A percentile compares a stretch with the other conserved stretches of the same genome.
Evolutionary conservation across 2,888 invertebrate species (phyloP).

Genomic region (Athrips mouffetella): DNA sequence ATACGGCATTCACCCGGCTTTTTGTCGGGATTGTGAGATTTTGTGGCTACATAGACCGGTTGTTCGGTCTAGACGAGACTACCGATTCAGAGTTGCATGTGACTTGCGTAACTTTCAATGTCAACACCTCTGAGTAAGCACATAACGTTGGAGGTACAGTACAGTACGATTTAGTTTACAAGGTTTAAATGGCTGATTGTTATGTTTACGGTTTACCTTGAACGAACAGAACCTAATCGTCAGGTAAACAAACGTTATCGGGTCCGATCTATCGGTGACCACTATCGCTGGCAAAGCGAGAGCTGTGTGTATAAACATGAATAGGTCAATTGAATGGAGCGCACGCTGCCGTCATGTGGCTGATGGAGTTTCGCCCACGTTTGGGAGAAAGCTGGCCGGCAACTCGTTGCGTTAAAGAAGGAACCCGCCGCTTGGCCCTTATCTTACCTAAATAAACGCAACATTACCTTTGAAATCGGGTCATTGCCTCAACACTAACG

Average conservation of each 20-base stretch:
- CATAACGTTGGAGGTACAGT: conserved; percentile 10
- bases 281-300: conserved; percentile 22
- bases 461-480: no score
- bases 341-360: conserved; percentile 11
- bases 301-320: conserved; percentile 42
- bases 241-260: conserved; percentile 71
- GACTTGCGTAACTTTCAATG: conserved; percentile 75
- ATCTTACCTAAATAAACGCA: no score
- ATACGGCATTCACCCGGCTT: conserved; percentile 68
- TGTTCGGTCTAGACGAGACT: conserved; percentile 21
- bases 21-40: conserved; percentile 61
- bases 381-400: conserved; percentile 56
- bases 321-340: conserved; percentile 55
- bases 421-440: no score
- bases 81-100: conserved; percentile 41
- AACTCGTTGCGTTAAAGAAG: conserved; percentile 18
- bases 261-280: conserved; percentile 44
- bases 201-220: conserved; percentile 62
- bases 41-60: conserved; percentile 35
- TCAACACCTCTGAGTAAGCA: conserved; percentile 46
- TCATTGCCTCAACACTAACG: background rate
- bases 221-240: conserved; percentile 55
- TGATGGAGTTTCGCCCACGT: conserved; percentile 57
- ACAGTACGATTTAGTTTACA: conserved; percentile 13
- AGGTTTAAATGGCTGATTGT: conserved; percentile 15